Evolutionary conservation across 2,113 vertebrate genomes (phyloP), one percentile per base, ranked within the genome.

Genomic region (Xenopus borealis): DNA sequence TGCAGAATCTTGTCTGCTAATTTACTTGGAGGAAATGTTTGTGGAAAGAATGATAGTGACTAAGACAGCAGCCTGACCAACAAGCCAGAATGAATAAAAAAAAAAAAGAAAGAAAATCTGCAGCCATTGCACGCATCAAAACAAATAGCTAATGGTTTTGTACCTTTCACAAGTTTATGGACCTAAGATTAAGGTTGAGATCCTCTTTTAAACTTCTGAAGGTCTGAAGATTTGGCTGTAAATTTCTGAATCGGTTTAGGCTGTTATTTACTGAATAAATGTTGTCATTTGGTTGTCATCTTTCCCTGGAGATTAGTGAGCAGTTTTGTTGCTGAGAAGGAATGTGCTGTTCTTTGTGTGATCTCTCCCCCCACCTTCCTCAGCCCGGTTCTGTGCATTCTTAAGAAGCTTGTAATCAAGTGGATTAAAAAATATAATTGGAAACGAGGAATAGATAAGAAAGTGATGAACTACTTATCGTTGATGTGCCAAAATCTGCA

Each of bases 211-310:
- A 59, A 64, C 66, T 63, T 77, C 74, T 47, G 30, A 18, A 69
- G 74, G 64, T 77, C 74, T 47, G 30, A 18, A 69, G 74, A 70
- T 70, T 64, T 77, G 46, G 18, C 61, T 57, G 66, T 70, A 76
- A 76, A 76, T 76, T 76, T 76, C 69, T 64, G 52, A 69, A 58
- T 69, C 45, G 74, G 58, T 69, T 45, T 57, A 40, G 74, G 74
- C 74, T 23, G 66, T 69, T 76, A 76, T 76, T 76, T 69, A 59
- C 70, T 77, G 59, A 77, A 77, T 77, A 77, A 77, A 77, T 77
- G 74, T 77, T 77, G 74, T 77, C 74, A 77, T 77, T 77, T 77
- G 59, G 59, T 70, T 77, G 74, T 77, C 74, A 77, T 64, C 74
- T 46, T 70, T 77, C 64, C 46, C 67, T 12, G 74, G 70, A 77